Percentiles rank a stretch among this genome's conserved stretches.
phyloP scores from a whole-genome alignment of 2,888 invertebrate species.

The Sussaba pulchella region DNA sequence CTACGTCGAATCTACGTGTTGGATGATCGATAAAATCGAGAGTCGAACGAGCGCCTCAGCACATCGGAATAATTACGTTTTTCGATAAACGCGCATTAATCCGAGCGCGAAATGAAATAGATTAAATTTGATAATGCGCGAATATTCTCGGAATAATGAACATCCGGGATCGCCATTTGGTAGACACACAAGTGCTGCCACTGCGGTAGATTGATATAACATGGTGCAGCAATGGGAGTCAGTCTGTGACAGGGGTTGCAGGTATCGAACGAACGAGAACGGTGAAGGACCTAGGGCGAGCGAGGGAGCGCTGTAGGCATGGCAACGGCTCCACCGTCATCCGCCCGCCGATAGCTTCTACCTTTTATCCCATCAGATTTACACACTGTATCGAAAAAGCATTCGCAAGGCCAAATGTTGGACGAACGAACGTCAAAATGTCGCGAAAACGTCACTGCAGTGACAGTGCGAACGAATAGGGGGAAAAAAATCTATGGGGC shows the following conservation, averaged over 20 bases:
- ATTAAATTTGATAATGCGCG: too few species aligned
- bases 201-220: constrained; percentile 47
- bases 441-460: neutral
- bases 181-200: neutral
- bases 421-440: neutral
- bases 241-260: constrained; percentile 56
- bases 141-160: constrained; percentile 50
- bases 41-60: neutral
- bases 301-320: constrained; percentile 77
- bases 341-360: constrained; percentile 61
- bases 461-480: neutral
- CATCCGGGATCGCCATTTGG: constrained; percentile 28
- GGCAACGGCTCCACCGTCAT: constrained; percentile 76
- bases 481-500: neutral
- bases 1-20: too few species aligned
- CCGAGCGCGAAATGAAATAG: too few species aligned
- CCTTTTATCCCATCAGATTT: constrained; percentile 70
- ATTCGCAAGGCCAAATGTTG: constrained; percentile 16
- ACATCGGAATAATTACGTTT: neutral
- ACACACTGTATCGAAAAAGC: constrained; percentile 71
- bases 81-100: neutral
- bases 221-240: constrained; percentile 48
- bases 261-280: constrained; percentile 73
- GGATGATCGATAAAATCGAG: too few species aligned
- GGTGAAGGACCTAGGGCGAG: constrained; percentile 67